A percentile compares a stretch with the other conserved stretches of the same genome.
Evolutionary conservation across 2,888 invertebrate genomes (phyloP).

Genomic region (Pantelozetes paolii): DNA sequence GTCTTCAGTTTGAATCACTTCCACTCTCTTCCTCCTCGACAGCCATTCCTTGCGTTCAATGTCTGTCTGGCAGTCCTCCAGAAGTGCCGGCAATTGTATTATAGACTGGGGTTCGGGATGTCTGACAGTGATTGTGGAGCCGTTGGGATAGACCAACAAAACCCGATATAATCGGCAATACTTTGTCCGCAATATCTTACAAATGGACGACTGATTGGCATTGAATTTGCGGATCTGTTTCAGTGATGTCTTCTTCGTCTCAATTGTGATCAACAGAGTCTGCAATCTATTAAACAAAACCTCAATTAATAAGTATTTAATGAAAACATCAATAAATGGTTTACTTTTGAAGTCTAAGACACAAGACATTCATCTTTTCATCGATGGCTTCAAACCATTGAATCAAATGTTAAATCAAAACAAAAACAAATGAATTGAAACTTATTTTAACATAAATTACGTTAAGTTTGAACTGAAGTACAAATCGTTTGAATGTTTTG

Average conservation of each 20-base stretch:
- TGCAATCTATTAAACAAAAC: background rate
- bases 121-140: conserved; percentile 40
- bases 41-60: conserved; percentile 22
- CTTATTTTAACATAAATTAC: no score
- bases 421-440: no score
- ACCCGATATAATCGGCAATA: conserved; percentile 34
- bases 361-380: no score
- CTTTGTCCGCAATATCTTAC: conserved; percentile 32
- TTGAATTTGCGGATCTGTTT: background rate
- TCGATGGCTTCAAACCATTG: no score
- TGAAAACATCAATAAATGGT: no score
- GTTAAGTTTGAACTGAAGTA: no score
- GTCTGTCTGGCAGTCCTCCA: conserved; percentile 37
- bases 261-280: background rate
- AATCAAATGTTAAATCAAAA: no score
- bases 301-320: no score
- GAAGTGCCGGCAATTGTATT: conserved; percentile 39
- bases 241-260: background rate
- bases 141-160: conserved; percentile 34
- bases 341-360: no score
- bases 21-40: conserved; percentile 21
- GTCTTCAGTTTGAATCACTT: conserved; percentile 32
- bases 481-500: no score
- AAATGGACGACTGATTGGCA: conserved; percentile 36
- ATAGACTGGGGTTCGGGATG: conserved; percentile 40